Conservation (phyloP, 2,113 vertebrate species). For the Oreocharis arfaki region DNA sequence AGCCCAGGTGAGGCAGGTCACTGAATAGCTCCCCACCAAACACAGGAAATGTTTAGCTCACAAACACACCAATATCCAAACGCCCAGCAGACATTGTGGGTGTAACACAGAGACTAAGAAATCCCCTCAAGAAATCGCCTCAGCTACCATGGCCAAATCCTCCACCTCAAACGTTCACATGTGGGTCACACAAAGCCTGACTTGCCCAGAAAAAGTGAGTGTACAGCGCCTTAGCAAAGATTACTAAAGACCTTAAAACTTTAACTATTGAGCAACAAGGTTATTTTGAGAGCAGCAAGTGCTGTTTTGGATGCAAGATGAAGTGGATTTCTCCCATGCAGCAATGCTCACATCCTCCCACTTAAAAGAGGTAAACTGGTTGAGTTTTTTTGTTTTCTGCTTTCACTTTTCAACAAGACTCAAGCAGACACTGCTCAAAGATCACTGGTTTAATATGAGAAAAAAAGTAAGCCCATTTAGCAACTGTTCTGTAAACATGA, state of each 20-base stretch:
- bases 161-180: rapidly evolving
- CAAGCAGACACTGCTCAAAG: background rate
- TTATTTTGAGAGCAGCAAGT: background rate
- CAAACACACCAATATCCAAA: background rate
- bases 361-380: background rate
- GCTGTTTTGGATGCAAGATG: background rate
- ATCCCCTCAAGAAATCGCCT: background rate
- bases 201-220: background rate
- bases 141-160: background rate
- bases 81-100: rapidly evolving
- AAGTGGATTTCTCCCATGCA: background rate
- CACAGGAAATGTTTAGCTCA: rapidly evolving
- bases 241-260: background rate
- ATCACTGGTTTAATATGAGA: background rate
- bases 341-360: background rate
- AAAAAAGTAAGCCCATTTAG: background rate
- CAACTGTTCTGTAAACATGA: background rate
- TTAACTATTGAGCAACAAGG: background rate
- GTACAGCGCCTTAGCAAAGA: background rate
- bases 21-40: background rate
- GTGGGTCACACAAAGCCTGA: background rate
- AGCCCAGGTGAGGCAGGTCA: background rate
- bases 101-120: background rate
- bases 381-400: background rate
- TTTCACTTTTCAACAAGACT: background rate